A percentile compares a stretch with the other conserved stretches of the same genome.
These are phyloP conservation scores for Crax fasciolata DNA, from an alignment of 2,797 vertebrate species.

Conservation along the genomic window DNA sequence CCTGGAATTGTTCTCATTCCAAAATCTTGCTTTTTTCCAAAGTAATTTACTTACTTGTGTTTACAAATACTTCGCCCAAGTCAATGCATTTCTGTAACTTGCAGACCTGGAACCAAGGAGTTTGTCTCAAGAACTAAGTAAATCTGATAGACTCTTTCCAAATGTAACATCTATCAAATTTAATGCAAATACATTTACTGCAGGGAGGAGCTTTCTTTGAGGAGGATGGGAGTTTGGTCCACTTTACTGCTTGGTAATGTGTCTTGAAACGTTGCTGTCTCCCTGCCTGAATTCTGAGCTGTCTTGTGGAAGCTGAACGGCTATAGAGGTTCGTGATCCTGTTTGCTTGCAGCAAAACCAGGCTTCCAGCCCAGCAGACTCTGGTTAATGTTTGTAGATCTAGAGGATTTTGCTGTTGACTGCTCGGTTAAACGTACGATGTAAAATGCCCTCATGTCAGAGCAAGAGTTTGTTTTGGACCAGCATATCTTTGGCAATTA, in stretches of 20 bases:
- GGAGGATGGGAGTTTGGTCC: not conserved
- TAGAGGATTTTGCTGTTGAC: not conserved
- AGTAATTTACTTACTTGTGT: not conserved
- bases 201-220: fast-evolving
- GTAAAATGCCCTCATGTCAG: not conserved
- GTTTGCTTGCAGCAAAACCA: not conserved
- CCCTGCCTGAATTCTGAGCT: not conserved
- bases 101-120: not conserved
- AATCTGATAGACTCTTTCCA: not conserved
- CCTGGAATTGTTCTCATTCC: not conserved
- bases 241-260: not conserved
- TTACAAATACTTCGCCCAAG: not conserved
- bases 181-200: not conserved
- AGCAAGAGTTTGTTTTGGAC: not conserved
- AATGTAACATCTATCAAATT: not conserved
- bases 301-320: not conserved
- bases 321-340: fast-evolving
- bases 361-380: not conserved
- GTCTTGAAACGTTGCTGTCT: not conserved
- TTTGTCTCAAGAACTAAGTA: not conserved
- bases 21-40: not conserved
- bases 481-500: not conserved
- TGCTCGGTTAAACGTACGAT: fast-evolving
- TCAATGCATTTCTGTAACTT: not conserved
- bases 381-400: not conserved